Evolutionary conservation across 2,888 invertebrate genomes (phyloP), one percentile per base, ranked within the genome.

Genomic region (Lymantria monacha): DNA sequence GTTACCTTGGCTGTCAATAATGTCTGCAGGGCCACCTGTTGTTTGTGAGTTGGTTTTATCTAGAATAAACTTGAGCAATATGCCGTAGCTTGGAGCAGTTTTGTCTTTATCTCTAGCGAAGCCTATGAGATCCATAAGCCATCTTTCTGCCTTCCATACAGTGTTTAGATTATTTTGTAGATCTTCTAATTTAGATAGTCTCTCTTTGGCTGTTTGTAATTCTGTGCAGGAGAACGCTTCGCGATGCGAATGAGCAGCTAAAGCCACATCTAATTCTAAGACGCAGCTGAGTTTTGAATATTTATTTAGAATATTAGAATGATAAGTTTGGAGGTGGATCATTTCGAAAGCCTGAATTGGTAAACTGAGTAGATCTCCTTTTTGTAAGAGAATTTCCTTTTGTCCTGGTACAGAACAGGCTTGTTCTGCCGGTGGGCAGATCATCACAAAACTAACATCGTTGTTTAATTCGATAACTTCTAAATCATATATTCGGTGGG

Each of bases 291-390:
- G 92, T 54, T 97, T 94, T 1, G 98, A 96, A 88, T 99, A 99
- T 76, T 97, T 95, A 70, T 96, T 95, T 49, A 99, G 95, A 58
- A 99, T 96, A 66, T 95, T 96, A 46, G 94, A 94, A 77, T 98
- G 98, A 85, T 99, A 99, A 1, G 99, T 98, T 74, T 95, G 96
- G 58, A 99, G 92, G 80, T 99, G 98, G 56, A 98, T 97, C 98
- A 97, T 96, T 93, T 97, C 96, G 73, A 96, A 97, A 0, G 97
- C 97, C 85, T 98, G 97, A 41, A 99, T 96, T 0, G 99, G 98
- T 50, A 99, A 91, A 56, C 97, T 96, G 42, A 97, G 93, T 48
- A 98, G 92, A 76, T 98, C 98, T 7, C 96, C 95, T 51, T 96
- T 94, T 71, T 97, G 96, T 0, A 97, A 91, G 0, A 97, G 92